These are phyloP conservation scores for Catagonus wagneri DNA, from an alignment of 2,113 vertebrate species.

Conservation along the genomic window DNA sequence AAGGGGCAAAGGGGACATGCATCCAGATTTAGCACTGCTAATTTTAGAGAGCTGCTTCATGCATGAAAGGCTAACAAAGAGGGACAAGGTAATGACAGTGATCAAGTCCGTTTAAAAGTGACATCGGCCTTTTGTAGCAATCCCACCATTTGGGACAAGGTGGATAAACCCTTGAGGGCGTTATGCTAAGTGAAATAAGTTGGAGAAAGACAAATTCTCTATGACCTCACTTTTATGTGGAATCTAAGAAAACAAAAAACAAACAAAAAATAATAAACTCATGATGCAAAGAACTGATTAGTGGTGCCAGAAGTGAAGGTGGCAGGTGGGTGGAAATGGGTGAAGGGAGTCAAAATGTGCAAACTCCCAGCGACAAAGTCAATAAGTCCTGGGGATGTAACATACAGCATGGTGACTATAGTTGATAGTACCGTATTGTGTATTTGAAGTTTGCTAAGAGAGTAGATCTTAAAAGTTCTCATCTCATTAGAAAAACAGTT, in stretches of 20 bases:
- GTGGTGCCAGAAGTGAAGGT: neutral
- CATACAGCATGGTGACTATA: too few relatives aligned
- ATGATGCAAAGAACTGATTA: neutral
- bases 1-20: neutral
- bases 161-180: neutral
- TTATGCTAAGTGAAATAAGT: neutral
- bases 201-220: neutral
- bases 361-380: neutral
- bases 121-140: neutral
- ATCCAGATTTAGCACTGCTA: neutral
- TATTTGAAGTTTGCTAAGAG: neutral
- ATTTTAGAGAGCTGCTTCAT: neutral
- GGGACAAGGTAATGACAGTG: too few relatives aligned
- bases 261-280: neutral
- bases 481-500: neutral
- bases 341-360: neutral
- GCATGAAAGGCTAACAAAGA: neutral
- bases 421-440: neutral
- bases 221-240: neutral
- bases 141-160: neutral
- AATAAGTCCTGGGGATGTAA: neutral
- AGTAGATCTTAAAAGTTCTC: neutral
- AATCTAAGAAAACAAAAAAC: neutral
- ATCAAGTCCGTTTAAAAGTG: neutral
- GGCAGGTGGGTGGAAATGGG: rapidly evolving